Percentiles rank a stretch among this genome's conserved stretches.
These are phyloP conservation scores for Lathamus discolor DNA, from an alignment of 2,113 vertebrate species.

Conservation along the genomic window DNA sequence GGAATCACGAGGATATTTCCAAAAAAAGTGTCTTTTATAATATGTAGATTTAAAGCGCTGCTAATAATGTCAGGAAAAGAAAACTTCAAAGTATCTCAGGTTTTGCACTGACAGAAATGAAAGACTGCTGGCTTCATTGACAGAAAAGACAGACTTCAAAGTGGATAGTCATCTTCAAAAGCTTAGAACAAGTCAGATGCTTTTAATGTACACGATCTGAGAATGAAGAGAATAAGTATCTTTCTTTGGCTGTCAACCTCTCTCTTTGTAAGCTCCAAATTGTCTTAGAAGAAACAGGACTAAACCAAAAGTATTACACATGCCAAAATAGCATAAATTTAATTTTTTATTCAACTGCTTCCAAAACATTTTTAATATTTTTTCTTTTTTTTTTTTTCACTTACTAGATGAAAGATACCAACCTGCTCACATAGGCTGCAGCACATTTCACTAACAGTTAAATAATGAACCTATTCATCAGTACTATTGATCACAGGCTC, in stretches of 20 bases:
- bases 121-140: neutral
- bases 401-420: neutral
- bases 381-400: neutral
- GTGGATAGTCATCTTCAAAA: constrained; percentile 19
- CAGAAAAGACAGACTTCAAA: constrained; percentile 36
- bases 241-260: neutral
- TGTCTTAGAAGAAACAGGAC: neutral
- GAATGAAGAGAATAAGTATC: neutral
- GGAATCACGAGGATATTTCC: neutral
- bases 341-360: neutral
- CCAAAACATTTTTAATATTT: neutral
- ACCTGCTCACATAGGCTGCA: neutral
- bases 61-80: neutral
- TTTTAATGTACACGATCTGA: neutral
- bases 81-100: constrained; percentile 25
- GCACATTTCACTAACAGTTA: neutral
- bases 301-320: neutral
- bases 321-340: neutral
- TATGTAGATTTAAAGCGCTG: neutral
- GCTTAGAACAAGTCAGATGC: neutral
- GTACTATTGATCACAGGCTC: neutral
- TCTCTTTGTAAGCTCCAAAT: neutral
- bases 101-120: neutral
- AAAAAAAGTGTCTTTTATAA: neutral
- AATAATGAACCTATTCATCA: neutral